Evolutionary conservation across 2,113 vertebrate species (phyloP).

Genomic region (Ochotona princeps): DNA sequence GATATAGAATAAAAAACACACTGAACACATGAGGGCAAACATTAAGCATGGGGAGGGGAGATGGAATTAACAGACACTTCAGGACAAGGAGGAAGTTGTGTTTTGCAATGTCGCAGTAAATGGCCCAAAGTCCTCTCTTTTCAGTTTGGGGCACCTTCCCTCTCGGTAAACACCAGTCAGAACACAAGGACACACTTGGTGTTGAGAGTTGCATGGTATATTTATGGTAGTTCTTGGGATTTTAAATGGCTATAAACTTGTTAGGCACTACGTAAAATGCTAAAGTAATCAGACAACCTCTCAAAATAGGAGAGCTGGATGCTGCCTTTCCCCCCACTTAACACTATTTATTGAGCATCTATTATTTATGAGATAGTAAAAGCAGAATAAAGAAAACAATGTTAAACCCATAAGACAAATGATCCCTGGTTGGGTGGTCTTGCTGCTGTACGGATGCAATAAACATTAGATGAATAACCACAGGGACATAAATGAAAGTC

Average conservation of each 20-base stretch:
- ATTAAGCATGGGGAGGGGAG: background rate
- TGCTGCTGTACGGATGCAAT: background rate
- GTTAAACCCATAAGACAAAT: background rate
- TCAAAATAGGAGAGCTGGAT: background rate
- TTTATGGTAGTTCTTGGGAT: background rate
- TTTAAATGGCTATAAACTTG: background rate
- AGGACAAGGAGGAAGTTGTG: background rate
- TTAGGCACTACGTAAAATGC: background rate
- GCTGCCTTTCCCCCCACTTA: background rate
- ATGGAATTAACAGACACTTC: background rate
- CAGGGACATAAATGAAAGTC: background rate
- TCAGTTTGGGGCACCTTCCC: too few species aligned
- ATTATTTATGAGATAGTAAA: background rate
- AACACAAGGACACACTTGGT: background rate
- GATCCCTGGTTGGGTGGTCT: background rate
- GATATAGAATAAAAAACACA: background rate
- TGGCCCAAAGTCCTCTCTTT: background rate
- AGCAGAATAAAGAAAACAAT: background rate
- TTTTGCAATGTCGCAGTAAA: background rate
- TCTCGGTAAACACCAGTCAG: background rate
- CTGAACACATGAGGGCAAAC: background rate
- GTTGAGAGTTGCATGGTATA: too few species aligned
- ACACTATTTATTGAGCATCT: background rate
- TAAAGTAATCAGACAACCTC: background rate
- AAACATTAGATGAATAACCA: background rate